These are phyloP conservation scores for Tringa solitaria DNA, from an alignment of 2,113 vertebrate species.

Conservation along the genomic window DNA sequence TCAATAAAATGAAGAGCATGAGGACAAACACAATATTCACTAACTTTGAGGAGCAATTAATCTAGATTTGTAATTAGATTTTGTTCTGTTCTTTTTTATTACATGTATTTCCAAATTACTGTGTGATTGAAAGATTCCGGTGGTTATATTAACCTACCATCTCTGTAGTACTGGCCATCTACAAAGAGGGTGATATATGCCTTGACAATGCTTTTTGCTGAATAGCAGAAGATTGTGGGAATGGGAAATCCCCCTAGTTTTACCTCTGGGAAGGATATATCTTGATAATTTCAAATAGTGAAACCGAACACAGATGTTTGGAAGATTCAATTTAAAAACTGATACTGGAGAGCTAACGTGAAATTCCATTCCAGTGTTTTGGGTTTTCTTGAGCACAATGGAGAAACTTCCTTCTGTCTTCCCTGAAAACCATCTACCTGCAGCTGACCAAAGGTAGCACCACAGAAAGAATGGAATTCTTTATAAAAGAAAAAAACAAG, in stretches of 20 bases:
- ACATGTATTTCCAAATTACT: background rate
- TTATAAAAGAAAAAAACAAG: background rate
- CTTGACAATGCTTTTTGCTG: background rate
- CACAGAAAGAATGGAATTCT: background rate
- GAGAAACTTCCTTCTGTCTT: background rate
- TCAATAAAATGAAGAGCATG: background rate
- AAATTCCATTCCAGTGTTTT: background rate
- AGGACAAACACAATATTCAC: background rate
- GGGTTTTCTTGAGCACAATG: background rate
- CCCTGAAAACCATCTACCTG: background rate
- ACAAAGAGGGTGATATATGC: background rate
- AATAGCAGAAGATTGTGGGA: conserved; percentile 16
- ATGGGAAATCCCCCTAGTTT: conserved; percentile 11
- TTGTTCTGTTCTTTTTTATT: background rate
- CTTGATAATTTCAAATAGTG: background rate
- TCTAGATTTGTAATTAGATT: background rate
- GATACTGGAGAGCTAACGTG: background rate
- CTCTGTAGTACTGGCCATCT: background rate
- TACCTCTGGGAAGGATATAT: conserved; percentile 1
- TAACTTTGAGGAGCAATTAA: background rate
- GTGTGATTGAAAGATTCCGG: background rate
- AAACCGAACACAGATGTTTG: background rate
- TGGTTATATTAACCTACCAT: background rate
- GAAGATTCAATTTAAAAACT: background rate
- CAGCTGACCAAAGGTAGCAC: background rate